Percentiles rank a stretch among this genome's conserved stretches.
phyloP scores from a whole-genome alignment of 2,888 invertebrate species.

The Microctonus aethiopoides region DNA sequence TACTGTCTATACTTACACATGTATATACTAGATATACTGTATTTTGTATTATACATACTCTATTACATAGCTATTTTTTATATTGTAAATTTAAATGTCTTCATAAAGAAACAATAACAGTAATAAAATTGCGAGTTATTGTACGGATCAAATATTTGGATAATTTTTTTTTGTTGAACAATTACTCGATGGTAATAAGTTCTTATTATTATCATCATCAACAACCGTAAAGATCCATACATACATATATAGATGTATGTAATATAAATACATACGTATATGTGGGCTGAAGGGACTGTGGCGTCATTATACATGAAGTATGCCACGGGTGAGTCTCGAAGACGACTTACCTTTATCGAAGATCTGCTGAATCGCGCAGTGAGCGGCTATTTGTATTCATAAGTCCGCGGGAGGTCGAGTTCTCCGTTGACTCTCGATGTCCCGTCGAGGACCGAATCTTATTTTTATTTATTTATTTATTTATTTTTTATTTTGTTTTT shows the following conservation, averaged over 20 bases:
- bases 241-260: background rate
- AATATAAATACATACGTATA: background rate
- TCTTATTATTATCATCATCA: conserved; percentile 7
- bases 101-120: too few relatives aligned
- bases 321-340: conserved; percentile 44
- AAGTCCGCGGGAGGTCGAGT: conserved; percentile 67
- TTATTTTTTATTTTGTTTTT: too few relatives aligned
- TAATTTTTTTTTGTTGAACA: background rate
- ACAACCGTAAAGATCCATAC: conserved; percentile 7
- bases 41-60: too few relatives aligned
- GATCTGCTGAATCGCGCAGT: conserved; percentile 65
- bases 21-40: too few relatives aligned
- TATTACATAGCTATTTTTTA: too few relatives aligned
- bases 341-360: conserved; percentile 59
- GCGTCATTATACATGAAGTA: conserved; percentile 9
- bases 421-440: conserved; percentile 44
- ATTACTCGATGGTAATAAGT: background rate
- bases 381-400: conserved; percentile 68
- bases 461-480: conserved; percentile 20
- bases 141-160: background rate
- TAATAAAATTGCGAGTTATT: background rate
- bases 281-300: background rate
- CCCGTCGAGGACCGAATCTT: conserved; percentile 32
- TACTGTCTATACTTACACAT: too few relatives aligned
- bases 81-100: too few relatives aligned